Conservation (phyloP, 2,888 invertebrate genomes). For the Cephus spinipes region DNA sequence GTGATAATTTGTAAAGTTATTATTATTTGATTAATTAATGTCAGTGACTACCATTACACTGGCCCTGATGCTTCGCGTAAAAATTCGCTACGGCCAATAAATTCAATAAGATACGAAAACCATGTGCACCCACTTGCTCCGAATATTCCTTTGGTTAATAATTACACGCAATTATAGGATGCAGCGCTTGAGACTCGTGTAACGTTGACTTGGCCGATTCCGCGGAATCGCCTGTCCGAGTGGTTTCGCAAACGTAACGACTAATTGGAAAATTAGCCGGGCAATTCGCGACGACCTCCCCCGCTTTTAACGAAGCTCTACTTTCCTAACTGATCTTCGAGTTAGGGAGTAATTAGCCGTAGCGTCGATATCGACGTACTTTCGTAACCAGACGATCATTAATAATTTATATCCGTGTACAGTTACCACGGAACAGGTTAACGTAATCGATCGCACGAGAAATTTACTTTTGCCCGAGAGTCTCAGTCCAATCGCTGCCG, state of each 20-base stretch:
- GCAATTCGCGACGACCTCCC: neutral
- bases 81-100: too few species aligned
- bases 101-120: neutral
- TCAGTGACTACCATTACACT: neutral
- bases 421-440: neutral
- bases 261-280: neutral
- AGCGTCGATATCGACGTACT: neutral
- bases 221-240: neutral
- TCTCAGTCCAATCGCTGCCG: too few species aligned
- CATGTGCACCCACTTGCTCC: neutral
- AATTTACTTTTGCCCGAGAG: too few species aligned
- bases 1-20: constrained; percentile 13
- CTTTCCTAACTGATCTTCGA: neutral
- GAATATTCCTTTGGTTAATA: neutral
- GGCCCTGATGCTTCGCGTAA: too few species aligned
- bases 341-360: neutral
- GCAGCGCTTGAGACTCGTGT: too few species aligned
- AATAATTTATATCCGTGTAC: neutral
- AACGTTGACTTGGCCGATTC: neutral
- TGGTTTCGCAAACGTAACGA: neutral
- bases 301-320: neutral
- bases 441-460: neutral
- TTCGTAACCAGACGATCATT: neutral
- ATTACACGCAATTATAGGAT: neutral
- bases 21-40: neutral